Percentiles rank a stretch among this genome's conserved stretches.
Conservation (phyloP, 37 sponge, comb jelly and placozoan genomes). For the Cliona cf. orientalis region DNA sequence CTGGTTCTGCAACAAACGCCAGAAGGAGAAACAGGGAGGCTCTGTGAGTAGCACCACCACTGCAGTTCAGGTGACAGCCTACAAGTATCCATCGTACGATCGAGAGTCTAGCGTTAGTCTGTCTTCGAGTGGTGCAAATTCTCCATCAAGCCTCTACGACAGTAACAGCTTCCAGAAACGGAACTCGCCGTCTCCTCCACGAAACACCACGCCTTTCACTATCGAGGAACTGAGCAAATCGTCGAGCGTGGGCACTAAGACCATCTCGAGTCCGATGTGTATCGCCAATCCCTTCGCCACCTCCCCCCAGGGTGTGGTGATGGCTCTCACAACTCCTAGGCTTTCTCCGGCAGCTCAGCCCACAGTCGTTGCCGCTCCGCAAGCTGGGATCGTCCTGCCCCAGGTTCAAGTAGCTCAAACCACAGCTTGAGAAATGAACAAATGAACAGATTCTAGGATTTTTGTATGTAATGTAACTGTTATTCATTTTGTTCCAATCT, state of each 20-base stretch:
- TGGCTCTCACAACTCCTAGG: not conserved
- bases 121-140: constrained; percentile 28
- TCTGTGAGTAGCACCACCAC: no score
- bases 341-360: not conserved
- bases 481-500: no score
- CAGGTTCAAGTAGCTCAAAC: constrained; percentile 14
- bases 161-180: not conserved
- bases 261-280: constrained; percentile 36
- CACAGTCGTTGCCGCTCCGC: not conserved
- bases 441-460: no score
- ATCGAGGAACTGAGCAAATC: constrained; percentile 88
- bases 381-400: not conserved
- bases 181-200: constrained; percentile 45
- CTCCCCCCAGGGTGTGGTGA: not conserved
- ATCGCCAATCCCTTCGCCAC: constrained; percentile 29
- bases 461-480: no score
- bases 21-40: constrained; percentile 77
- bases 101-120: not conserved
- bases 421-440: constrained; percentile 9
- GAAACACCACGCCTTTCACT: constrained; percentile 63
- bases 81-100: not conserved
- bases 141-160: constrained; percentile 13
- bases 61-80: not conserved
- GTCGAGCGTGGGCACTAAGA: constrained; percentile 18
- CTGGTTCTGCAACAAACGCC: constrained; percentile 95